Percentiles rank a stretch among this genome's conserved stretches.
phyloP scores from a whole-genome alignment of 2,113 vertebrate genomes.

The Ranitomeya variabilis region DNA sequence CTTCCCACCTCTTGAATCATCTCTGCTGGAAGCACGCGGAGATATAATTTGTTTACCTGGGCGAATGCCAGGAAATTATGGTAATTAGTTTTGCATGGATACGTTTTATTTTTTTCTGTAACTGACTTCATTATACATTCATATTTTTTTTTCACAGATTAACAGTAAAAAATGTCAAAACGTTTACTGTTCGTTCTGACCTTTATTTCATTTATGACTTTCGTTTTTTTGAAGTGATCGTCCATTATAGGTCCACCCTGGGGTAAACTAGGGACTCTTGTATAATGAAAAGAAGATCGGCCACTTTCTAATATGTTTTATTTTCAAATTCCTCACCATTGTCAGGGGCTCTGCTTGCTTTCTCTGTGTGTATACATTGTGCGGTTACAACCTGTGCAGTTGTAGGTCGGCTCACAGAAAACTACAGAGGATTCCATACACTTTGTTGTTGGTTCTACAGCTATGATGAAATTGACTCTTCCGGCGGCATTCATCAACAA shows the following conservation, averaged over 20 bases:
- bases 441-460: too few species aligned
- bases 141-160: neutral
- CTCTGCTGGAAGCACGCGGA: slow-evolving; percentile 21
- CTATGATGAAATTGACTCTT: too few species aligned
- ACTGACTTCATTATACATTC: neutral
- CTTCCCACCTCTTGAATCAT: slow-evolving; percentile 47
- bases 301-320: too few species aligned
- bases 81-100: slow-evolving; percentile 51
- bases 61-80: slow-evolving; percentile 43
- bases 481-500: too few species aligned
- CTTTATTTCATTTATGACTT: neutral
- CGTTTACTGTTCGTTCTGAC: neutral
- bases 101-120: neutral
- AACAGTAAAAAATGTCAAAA: neutral
- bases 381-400: too few species aligned
- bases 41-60: slow-evolving; percentile 42
- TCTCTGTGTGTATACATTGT: too few species aligned
- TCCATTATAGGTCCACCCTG: neutral
- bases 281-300: too few species aligned
- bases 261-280: neutral
- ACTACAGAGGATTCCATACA: too few species aligned
- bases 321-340: too few species aligned
- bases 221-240: neutral
- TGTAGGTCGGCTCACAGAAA: too few species aligned
- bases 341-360: too few species aligned